A percentile compares a stretch with the other conserved stretches of the same genome.
phyloP scores from a whole-genome alignment of 2,113 vertebrate genomes.

The Promerops cafer region DNA sequence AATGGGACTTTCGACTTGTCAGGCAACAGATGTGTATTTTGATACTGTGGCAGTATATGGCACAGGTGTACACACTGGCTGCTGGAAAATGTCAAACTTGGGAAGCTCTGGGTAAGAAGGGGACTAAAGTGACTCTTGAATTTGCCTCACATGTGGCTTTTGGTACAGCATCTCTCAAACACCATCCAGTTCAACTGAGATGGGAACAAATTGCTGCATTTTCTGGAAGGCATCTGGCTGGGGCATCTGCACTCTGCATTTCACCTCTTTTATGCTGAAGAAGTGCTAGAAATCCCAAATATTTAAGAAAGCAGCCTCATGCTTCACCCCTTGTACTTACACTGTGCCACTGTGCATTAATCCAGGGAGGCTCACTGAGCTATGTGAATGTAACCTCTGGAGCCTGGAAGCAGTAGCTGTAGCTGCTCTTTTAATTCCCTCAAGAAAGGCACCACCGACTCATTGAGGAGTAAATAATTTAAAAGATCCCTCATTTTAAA shows the following conservation, averaged over 20 bases:
- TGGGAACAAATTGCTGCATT: not conserved
- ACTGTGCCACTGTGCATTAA: not conserved
- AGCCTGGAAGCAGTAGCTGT: not conserved
- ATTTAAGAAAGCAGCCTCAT: not conserved
- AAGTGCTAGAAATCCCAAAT: not conserved
- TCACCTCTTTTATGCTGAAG: not conserved
- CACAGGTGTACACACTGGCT: not conserved
- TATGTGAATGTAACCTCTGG: not conserved
- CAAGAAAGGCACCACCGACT: not conserved
- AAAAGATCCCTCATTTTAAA: not conserved
- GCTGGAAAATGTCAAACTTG: not conserved
- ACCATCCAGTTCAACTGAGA: not conserved
- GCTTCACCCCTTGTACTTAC: not conserved
- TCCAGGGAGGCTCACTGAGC: not conserved
- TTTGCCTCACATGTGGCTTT: not conserved
- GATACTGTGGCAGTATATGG: not conserved
- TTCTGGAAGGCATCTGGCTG: not conserved
- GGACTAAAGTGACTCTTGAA: not conserved
- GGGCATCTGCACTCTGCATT: fast-evolving
- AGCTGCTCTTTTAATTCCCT: not conserved
- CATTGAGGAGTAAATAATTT: not conserved
- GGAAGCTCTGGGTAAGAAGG: not conserved
- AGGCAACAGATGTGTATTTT: not conserved
- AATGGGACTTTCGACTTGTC: not conserved
- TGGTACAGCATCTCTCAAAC: not conserved